Conservation (phyloP, 2,797 vertebrate genomes). For the Sus cebifrons region DNA sequence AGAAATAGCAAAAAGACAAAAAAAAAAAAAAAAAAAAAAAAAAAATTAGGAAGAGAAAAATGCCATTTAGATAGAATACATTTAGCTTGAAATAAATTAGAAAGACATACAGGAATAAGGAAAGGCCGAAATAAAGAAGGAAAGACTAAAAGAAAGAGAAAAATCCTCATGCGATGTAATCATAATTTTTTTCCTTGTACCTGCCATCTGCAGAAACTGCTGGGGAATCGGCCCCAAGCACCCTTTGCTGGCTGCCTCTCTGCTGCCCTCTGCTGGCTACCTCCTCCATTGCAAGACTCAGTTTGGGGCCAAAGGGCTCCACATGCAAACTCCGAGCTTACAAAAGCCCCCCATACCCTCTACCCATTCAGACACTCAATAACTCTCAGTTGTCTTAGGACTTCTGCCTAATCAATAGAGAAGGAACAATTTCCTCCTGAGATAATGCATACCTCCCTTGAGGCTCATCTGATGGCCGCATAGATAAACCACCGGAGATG, state of each 20-base stretch:
- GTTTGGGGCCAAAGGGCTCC: not conserved
- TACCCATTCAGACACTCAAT: not conserved
- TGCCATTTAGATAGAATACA: not conserved
- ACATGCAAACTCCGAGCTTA: rapidly evolving
- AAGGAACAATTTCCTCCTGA: not conserved
- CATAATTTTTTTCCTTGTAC: not conserved
- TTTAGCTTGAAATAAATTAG: not conserved
- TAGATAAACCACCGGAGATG: rapidly evolving
- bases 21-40: too few relatives aligned
- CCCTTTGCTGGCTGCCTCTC: not conserved
- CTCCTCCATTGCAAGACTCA: not conserved
- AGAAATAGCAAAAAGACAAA: too few relatives aligned
- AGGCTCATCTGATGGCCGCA: not conserved
- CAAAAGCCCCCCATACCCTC: not conserved
- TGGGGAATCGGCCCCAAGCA: not conserved
- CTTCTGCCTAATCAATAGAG: not conserved
- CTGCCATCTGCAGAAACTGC: not conserved
- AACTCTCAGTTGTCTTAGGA: not conserved
- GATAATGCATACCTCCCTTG: not conserved
- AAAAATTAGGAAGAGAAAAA: not conserved
- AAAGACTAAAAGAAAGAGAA: not conserved
- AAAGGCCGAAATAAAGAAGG: not conserved
- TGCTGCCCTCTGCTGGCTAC: constrained; percentile 70
- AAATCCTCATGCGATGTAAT: not conserved
- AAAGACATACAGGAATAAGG: not conserved